Evolutionary conservation across 2,888 invertebrate species (phyloP), one percentile per base, ranked within the genome.

Genomic region (Volucella zonaria): DNA sequence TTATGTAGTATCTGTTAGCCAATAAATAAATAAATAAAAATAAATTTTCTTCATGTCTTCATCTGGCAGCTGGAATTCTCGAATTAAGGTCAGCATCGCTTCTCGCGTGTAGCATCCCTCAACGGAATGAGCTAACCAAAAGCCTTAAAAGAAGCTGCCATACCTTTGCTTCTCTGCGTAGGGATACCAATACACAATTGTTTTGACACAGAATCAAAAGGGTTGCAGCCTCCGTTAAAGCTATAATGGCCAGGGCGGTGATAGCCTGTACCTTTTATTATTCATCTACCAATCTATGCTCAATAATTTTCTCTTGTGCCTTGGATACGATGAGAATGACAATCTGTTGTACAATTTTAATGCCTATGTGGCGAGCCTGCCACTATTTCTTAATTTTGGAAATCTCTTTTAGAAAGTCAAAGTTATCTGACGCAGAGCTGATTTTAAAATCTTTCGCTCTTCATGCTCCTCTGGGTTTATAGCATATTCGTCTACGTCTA

Each of bases 51-150:
- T 99, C 99, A 99, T 99, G 90, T 99, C 99, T 92, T 99, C 99
- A 92, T 99, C 99, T 0, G 99, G 99, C 75, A 99, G 99, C 92
- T 99, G 99, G 92, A 99, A 99, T 93, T 99, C 99, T 92, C 99
- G 95, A 89, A 99, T 99, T 38, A 99, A 93, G 92, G 99, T 99
- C 92, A 98, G 93, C 92, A 92, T 92, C 61, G 92, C 99, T 95
- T 99, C 99, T 88, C 99, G 94, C 1, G 99, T 99, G 91, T 99
- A 99, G 99, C 99, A 90, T 99, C 99, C 99, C 99, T 99, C 85
- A 99, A 94, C 0, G 99, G 99, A 88, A 99, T 99, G 67, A 99
- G 94, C 91, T 99, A 99, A 87, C 99, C 99, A 91, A 99, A 99
- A 61, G 99, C 99, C 92, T 99, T 99, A 82, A 99, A 93, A 93